Evolutionary conservation across 2,797 vertebrate genomes (phyloP), one percentile per base, ranked within the genome.

Genomic region (Nannoperca australis): DNA sequence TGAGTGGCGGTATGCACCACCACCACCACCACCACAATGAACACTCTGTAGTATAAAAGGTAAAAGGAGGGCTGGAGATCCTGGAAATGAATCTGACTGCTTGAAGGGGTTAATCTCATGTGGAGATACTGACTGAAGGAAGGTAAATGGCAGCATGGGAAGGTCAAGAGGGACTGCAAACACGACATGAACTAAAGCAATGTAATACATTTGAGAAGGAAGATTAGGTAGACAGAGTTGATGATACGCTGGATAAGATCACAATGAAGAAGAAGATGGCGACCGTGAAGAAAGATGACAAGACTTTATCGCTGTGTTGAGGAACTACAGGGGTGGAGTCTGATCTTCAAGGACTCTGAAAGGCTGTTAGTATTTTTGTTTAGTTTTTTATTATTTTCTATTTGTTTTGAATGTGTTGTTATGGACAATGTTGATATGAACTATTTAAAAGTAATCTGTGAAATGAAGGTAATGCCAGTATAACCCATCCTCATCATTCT

Each of bases 41-140:
- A 91, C 98, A 99, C 93, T 99, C 98, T 0, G 97, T 99, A 88
- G 98, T 99, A 88, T 99, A 83, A 84, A 36, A 74, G 51, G 34
- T 99, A 83, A 84, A 36, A 74, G 51, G 30, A 38, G 32, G 36
- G 45, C 58, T 15, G 56, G 51, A 58, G 18, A 27, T 71, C 17
- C 18, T 6, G 0, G 58, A 51, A 71, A 74, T 78, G 40, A 68
- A 73, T 55, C 72, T 47, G n/a, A 42, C 49, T 38, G 49, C 36
- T 70, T 50, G 42, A 72, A 56, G 47, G 62, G 53, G 61, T 84
- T 74, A 50, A 73, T 83, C 82, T 83, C 50, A 64, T 22, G n/a
- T 51, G 72, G 72, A 69, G 30, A 76, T 44, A 62, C 56, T 78
- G 75, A 78, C 76, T 83, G 45, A 68, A 44, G 49, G 68, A 77